Base-by-base conservation (phyloP, 2,888 invertebrate species). In the Chamaedrilus cognettii region DNA sequence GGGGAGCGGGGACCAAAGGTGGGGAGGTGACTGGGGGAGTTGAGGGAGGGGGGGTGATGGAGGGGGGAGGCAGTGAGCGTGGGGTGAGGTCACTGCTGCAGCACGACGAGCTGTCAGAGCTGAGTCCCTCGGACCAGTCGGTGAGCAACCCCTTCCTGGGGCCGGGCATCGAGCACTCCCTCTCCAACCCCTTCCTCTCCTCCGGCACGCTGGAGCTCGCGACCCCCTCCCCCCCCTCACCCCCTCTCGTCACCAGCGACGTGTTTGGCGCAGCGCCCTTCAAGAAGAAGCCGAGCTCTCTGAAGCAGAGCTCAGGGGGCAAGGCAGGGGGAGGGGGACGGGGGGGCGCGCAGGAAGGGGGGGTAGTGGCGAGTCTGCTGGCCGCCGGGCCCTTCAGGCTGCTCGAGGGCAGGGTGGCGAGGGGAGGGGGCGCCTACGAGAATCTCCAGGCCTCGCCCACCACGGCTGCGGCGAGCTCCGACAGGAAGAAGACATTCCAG, bases 11-110 rank as follows among this genome's bases (percentile, higher is more conserved):
- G n/a, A n/a, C n/a, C n/a, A n/a, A n/a, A n/a, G n/a, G n/a, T n/a
- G n/a, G n/a, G n/a, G n/a, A n/a, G n/a, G n/a, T n/a, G n/a, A n/a
- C n/a, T n/a, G n/a, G n/a, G n/a, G n/a, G n/a, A n/a, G n/a, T n/a
- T n/a, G n/a, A n/a, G n/a, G 56, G 82, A 82, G 65, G 74, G 80
- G 28, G 88, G 91, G 70, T n/a, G n/a, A n/a, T n/a, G n/a, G n/a
- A n/a, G n/a, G n/a, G n/a, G n/a, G 88, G 91, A 4, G 88, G 91
- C 0, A 91, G 91, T 79, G 89, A 89, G 74, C 90, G 90, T 75
- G 91, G 91, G 0, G 90, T 90, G 70, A 88, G 88, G 73, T 91
- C 91, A 1, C 82, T 92, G 50, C 80, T 92, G 3, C 86, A 91
- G 65, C 91, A 92, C 77, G 91, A 91, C 79, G 91, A 92, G 76